These are phyloP conservation scores for Misgurnus anguillicaudatus DNA, from an alignment of 2,113 vertebrate species.

Conservation along the genomic window DNA sequence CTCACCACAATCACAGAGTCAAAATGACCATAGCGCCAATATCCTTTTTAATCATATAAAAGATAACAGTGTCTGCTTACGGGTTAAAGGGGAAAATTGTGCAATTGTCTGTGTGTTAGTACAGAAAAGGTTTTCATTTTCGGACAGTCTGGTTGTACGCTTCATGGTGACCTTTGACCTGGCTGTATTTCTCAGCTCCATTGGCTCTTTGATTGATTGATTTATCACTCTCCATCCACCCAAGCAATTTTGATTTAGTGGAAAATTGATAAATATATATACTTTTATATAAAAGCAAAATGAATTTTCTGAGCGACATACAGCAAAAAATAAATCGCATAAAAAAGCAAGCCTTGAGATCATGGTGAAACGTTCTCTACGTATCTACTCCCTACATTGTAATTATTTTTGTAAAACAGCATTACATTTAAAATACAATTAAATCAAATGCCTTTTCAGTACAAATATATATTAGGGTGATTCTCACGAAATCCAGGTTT, in stretches of 20 bases:
- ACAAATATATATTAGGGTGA: too few species aligned
- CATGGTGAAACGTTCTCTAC: background rate
- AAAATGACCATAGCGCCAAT: slow-evolving; percentile 9
- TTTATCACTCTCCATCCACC: slow-evolving; percentile 14
- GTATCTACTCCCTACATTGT: too few species aligned
- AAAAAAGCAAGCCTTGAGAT: background rate
- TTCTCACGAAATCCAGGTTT: too few species aligned
- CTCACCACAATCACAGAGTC: slow-evolving; percentile 33
- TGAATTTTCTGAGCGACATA: slow-evolving; percentile 13
- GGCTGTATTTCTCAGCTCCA: background rate
- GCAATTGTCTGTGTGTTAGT: slow-evolving; percentile 33
- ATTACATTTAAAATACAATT: too few species aligned
- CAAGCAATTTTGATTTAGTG: background rate
- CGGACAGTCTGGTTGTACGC: slow-evolving; percentile 3
- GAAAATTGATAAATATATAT: slow-evolving; percentile 5
- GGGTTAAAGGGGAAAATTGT: slow-evolving; percentile 3
- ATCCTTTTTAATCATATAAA: slow-evolving; percentile 41
- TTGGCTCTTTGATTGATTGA: slow-evolving; percentile 46
- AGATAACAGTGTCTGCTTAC: slow-evolving; percentile 3
- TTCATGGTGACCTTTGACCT: slow-evolving; percentile 38
- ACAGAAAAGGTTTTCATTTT: slow-evolving; percentile 39
- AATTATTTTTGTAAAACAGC: too few species aligned
- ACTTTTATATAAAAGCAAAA: background rate
- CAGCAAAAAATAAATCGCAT: background rate
- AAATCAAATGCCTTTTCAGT: background rate